Evolutionary conservation across 2,797 vertebrate genomes (phyloP), one percentile per base, ranked within the genome.

Genomic region (Sebastes itinus): DNA sequence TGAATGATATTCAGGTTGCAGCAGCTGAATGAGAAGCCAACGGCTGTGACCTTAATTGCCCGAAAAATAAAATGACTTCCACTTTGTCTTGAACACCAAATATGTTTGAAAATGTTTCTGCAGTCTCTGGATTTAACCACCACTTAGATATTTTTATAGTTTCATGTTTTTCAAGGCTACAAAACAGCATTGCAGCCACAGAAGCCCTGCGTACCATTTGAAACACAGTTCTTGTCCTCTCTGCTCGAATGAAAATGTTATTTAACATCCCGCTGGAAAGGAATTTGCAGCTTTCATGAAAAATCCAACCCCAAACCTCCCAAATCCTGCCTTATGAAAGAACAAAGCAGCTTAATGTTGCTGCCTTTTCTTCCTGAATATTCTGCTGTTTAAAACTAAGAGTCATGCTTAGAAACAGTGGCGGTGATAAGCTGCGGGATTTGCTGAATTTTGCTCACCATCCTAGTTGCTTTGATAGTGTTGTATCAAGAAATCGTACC

Each of bases 261-360:
- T 76, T 88, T 79, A 81, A 84, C 80, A 70, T 82, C 55, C 69
- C 18, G 4, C 58, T 59, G 35, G 60, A 87, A 82, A 56, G 49
- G 33, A 70, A 78, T 80, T 72, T 68, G 55, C 72, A 87, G 78
- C 82, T 91, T 78, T 90, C 46, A 56, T 58, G 59, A 63, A 83
- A 92, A 88, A 85, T 80, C 83, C 83, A 73, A 64, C 32, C 32
- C 35, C 55, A 87, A 75, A 82, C 75, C 85, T 65, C 60, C 27
- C 64, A 88, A 89, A 92, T 88, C 87, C 92, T 69, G 67, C 59
- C 62, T 75, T 74, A 77, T 25, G 42, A 81, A 88, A 89, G 89
- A 92, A 89, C 87, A 93, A 92, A 90, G 87, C 77, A 63, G 63
- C 82, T 83, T 80, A 75, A 85, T 87, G 83, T 84, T 75, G 59